Conservation (phyloP, 2,797 vertebrate genomes). For the Holocentrus rufus region DNA sequence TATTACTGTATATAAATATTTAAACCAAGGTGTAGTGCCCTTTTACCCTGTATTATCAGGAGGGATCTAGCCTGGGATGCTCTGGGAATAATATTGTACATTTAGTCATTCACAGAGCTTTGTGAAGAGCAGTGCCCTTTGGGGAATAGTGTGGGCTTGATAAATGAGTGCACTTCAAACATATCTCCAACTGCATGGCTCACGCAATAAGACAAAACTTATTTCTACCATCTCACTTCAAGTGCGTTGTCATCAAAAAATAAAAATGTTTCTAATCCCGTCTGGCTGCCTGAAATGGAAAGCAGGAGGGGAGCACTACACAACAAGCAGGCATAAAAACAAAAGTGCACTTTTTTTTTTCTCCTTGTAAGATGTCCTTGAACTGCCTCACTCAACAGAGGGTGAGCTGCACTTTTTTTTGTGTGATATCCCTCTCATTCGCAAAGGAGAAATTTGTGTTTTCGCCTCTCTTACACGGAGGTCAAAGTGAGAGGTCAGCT, state of each 20-base stretch:
- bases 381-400: neutral
- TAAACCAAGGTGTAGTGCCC: neutral
- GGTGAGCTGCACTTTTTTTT: neutral
- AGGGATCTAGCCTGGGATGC: neutral
- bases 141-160: slow-evolving; percentile 54
- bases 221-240: slow-evolving; percentile 54
- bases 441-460: slow-evolving; percentile 7
- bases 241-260: slow-evolving; percentile 56
- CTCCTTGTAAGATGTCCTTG: slow-evolving; percentile 14
- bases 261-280: slow-evolving; percentile 71
- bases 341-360: slow-evolving; percentile 42
- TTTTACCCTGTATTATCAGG: neutral
- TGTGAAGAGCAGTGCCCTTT: slow-evolving; percentile 39
- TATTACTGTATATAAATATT: neutral
- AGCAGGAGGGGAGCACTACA: slow-evolving; percentile 26
- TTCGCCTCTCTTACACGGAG: neutral
- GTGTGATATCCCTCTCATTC: neutral
- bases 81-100: slow-evolving; percentile 20
- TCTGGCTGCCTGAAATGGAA: slow-evolving; percentile 55
- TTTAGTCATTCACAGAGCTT: slow-evolving; percentile 25
- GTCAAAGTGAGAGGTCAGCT: neutral
- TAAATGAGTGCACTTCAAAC: slow-evolving; percentile 67
- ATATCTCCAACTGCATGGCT: slow-evolving; percentile 54
- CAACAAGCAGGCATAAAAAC: slow-evolving; percentile 21
- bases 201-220: slow-evolving; percentile 46